phyloP scores from a whole-genome alignment of 2,888 invertebrate genomes.

The Lasioglossum pauxillum region DNA sequence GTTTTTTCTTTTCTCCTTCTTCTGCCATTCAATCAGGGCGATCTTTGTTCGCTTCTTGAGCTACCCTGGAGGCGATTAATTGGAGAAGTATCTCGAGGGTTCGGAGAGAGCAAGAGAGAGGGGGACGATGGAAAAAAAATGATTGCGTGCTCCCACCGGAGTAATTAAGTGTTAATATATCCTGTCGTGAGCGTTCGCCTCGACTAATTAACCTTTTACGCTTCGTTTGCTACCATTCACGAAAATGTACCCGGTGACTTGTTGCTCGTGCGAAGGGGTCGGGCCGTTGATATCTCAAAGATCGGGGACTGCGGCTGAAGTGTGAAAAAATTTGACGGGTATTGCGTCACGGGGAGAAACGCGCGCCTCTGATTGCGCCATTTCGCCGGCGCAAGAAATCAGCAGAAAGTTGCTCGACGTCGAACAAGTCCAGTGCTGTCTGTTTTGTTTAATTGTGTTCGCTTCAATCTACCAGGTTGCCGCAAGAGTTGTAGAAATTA shows the following conservation, averaged over 20 bases:
- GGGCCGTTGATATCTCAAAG: background rate
- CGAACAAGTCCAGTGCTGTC: background rate
- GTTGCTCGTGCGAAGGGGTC: background rate
- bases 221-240: constrained; percentile 46
- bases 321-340: background rate
- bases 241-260: constrained; percentile 12
- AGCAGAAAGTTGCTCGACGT: background rate
- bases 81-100: constrained; percentile 27
- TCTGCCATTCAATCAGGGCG: constrained; percentile 57
- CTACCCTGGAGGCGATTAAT: constrained; percentile 43
- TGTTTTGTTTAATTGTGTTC: background rate
- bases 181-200: constrained; percentile 28
- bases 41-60: constrained; percentile 56
- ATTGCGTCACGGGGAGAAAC: background rate
- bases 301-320: background rate
- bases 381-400: background rate
- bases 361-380: background rate
- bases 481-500: no score
- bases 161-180: constrained; percentile 50
- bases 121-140: background rate
- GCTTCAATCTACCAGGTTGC: background rate
- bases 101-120: background rate
- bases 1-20: background rate
- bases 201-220: constrained; percentile 36
- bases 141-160: constrained; percentile 32